A percentile compares a stretch with the other conserved stretches of the same genome.
phyloP scores from a whole-genome alignment of 92 coral and sea anemone genomes.

The Heliopora coerulea region DNA sequence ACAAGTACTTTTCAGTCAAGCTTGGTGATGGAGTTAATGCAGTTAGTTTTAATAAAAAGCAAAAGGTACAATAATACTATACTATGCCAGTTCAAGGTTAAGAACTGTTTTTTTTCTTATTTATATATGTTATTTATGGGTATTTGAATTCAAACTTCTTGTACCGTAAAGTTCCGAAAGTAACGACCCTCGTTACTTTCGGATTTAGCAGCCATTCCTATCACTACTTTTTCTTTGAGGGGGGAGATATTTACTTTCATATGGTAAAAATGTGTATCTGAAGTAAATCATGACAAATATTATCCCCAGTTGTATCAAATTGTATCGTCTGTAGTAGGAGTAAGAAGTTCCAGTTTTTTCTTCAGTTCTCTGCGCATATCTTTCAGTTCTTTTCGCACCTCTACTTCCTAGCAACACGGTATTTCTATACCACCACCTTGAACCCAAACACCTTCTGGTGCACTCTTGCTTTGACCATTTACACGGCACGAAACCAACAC shows the following conservation, averaged over 20 bases:
- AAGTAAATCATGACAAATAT: neutral
- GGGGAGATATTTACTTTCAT: neutral
- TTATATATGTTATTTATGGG: no score
- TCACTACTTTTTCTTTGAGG: neutral
- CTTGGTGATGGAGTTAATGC: constrained; percentile 86
- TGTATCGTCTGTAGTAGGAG: no score
- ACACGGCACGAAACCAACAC: constrained; percentile 46
- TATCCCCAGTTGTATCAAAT: no score
- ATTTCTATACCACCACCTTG: constrained; percentile 47
- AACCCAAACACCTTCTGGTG: constrained; percentile 49
- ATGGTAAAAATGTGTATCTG: neutral
- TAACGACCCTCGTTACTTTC: no score
- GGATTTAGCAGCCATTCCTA: neutral
- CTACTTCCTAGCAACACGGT: constrained; percentile 43
- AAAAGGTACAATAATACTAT: no score
- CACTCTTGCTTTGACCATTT: constrained; percentile 45
- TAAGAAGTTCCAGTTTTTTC: no score
- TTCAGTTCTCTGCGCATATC: no score
- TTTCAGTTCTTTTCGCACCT: constrained; percentile 37
- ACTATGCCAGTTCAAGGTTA: no score
- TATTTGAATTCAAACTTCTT: no score
- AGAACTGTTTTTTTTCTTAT: no score
- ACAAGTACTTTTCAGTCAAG: constrained; percentile 92
- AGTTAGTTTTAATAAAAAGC: constrained; percentile 85
- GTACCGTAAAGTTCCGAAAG: no score